Conservation (phyloP, 2,113 vertebrate species). For the human (Homo sapiens) region DNA sequence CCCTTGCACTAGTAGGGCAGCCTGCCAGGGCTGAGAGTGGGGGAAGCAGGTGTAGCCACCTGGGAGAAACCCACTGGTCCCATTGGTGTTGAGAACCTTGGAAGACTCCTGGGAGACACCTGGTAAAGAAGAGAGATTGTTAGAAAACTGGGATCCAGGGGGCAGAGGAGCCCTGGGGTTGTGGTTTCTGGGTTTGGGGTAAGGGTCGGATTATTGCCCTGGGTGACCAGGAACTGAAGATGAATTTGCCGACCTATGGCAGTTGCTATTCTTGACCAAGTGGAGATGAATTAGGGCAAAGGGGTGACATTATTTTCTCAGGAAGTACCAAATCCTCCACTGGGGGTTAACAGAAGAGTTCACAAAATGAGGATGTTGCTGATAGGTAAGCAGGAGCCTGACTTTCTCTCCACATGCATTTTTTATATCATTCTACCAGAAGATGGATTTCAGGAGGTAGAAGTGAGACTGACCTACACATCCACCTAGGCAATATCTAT, state of each 20-base stretch:
- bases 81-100: constrained; percentile 73
- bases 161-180: not conserved
- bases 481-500: not conserved
- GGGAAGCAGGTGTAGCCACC: constrained; percentile 68
- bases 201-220: not conserved
- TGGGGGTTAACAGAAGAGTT: not conserved
- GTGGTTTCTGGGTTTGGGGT: not conserved
- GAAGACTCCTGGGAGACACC: constrained; percentile 57
- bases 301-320: not conserved
- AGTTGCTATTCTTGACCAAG: not conserved
- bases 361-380: not conserved
- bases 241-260: not conserved
- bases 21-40: constrained; percentile 82
- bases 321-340: too few relatives aligned
- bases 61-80: constrained; percentile 44
- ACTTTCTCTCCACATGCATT: not conserved
- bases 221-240: not conserved
- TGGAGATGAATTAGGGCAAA: not conserved
- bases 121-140: not conserved
- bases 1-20: constrained; percentile 63
- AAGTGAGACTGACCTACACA: not conserved
- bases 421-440: not conserved
- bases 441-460: not conserved
- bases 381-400: not conserved
- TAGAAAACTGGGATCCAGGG: not conserved